phyloP scores from a whole-genome alignment of 1,140 invertebrate genomes.

The Spodoptera frugiperda region DNA sequence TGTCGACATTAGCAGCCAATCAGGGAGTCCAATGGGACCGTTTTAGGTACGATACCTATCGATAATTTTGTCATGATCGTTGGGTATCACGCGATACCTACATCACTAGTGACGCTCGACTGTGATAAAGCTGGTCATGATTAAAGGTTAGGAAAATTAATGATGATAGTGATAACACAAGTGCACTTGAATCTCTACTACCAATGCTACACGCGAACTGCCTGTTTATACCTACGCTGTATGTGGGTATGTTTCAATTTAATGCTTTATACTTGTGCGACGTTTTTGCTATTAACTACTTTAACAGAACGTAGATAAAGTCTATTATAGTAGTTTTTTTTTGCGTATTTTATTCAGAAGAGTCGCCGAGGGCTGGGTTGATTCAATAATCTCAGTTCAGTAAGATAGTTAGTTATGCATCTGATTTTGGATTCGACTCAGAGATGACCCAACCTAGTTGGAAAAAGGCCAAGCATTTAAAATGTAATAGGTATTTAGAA shows the following conservation, averaged over 20 bases:
- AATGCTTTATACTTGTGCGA: neutral
- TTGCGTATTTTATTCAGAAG: no score
- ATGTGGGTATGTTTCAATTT: neutral
- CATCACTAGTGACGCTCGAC: slow-evolving; percentile 46
- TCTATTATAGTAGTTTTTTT: neutral
- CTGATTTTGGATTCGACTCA: neutral
- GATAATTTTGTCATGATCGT: slow-evolving; percentile 55
- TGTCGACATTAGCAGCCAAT: slow-evolving; percentile 53
- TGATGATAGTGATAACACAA: slow-evolving; percentile 30
- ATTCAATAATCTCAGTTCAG: no score
- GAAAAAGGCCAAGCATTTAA: neutral
- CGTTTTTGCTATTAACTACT: slow-evolving; percentile 4
- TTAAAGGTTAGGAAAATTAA: slow-evolving; percentile 48
- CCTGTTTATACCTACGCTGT: neutral
- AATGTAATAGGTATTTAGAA: neutral
- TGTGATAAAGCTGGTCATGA: slow-evolving; percentile 37
- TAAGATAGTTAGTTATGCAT: neutral
- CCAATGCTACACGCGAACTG: slow-evolving; percentile 16
- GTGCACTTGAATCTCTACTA: slow-evolving; percentile 25
- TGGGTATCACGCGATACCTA: slow-evolving; percentile 57
- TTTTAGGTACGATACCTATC: slow-evolving; percentile 54
- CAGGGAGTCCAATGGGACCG: slow-evolving; percentile 47
- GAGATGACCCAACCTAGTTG: neutral
- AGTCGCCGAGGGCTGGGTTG: no score
- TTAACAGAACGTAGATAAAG: slow-evolving; percentile 6